phyloP scores from a whole-genome alignment of 2,113 vertebrate genomes.

The Bubo scandiacus region DNA sequence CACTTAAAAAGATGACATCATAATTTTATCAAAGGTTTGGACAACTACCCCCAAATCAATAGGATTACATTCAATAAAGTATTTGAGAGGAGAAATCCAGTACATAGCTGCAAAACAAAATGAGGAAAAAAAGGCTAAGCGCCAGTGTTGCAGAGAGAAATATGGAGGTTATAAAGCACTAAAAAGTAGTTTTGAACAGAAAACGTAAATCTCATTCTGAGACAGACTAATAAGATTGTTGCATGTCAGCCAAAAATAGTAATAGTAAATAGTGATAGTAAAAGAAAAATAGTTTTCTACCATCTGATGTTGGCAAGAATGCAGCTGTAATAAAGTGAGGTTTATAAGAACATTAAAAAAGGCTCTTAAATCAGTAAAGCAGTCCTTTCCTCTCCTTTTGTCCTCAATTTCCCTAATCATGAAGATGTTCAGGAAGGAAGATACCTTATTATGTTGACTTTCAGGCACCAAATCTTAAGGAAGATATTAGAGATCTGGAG shows the following conservation, averaged over 20 bases:
- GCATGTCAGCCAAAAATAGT: neutral
- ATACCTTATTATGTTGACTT: neutral
- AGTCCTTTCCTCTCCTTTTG: neutral
- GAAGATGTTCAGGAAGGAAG: neutral
- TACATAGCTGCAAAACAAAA: neutral
- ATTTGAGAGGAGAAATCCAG: neutral
- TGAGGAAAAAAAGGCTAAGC: neutral
- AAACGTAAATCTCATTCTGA: neutral
- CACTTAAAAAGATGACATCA: neutral
- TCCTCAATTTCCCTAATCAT: neutral
- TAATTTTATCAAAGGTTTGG: neutral
- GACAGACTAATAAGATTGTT: neutral
- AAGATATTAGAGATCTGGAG: neutral
- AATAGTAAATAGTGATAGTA: neutral
- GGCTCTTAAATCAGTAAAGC: neutral
- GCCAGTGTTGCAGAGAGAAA: neutral
- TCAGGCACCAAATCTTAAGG: neutral
- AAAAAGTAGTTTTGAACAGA: neutral
- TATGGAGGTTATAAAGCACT: neutral
- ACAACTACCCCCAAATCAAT: neutral
- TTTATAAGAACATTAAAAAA: neutral
- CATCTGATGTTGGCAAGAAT: neutral
- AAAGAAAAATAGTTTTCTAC: neutral
- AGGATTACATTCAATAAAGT: neutral
- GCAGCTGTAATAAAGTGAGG: neutral